Percentiles rank a stretch among this genome's conserved stretches.
Conservation (phyloP, 1,140 invertebrate species). For the Phymorhynchus buccinoides region DNA sequence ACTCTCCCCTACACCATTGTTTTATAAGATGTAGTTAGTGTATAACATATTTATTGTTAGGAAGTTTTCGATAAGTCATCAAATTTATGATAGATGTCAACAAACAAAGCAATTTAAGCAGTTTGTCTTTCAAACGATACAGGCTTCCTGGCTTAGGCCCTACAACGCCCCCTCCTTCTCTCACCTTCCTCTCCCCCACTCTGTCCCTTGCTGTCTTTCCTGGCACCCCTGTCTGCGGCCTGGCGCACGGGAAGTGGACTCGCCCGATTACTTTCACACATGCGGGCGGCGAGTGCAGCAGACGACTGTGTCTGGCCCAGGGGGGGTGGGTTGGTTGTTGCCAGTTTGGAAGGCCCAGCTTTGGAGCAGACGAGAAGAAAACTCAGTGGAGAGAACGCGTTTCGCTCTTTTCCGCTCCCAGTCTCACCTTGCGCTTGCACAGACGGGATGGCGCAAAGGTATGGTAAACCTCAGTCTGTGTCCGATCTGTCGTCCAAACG, state of each 20-base stretch:
- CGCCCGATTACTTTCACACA: conserved; percentile 16
- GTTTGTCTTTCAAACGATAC: no score
- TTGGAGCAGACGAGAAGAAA: background rate
- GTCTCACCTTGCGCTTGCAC: background rate
- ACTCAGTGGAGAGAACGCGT: background rate
- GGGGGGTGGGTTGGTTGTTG: conserved; percentile 8
- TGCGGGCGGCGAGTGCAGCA: conserved; percentile 28
- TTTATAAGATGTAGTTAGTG: no score
- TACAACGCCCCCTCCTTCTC: background rate
- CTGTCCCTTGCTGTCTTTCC: background rate
- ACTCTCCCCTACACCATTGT: no score
- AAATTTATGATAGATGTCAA: no score
- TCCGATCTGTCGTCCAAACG: background rate
- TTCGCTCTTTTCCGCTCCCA: background rate
- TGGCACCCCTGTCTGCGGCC: background rate
- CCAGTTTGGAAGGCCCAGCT: background rate
- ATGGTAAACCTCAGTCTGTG: background rate
- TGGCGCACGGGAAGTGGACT: background rate
- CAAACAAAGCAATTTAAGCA: no score
- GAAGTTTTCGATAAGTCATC: no score
- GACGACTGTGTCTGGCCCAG: background rate
- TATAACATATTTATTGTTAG: no score
- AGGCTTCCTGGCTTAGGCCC: background rate
- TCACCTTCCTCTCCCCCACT: background rate
- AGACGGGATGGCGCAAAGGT: conserved; percentile 12